Percentiles rank a stretch among this genome's conserved stretches.
Conservation (phyloP, 2,113 vertebrate genomes). For the Microtus ochrogaster region DNA sequence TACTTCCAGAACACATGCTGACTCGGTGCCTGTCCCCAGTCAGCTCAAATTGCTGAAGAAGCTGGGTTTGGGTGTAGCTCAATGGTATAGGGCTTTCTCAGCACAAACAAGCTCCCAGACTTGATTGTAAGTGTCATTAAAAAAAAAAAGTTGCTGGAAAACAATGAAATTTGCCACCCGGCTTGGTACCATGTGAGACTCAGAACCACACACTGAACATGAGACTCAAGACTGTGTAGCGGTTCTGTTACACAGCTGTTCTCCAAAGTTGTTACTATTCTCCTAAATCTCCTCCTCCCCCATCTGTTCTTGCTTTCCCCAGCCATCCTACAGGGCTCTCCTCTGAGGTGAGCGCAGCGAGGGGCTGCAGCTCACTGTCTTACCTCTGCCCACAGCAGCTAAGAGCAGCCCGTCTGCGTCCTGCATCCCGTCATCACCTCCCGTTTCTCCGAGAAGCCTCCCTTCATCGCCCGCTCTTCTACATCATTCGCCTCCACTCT, state of each 20-base stretch:
- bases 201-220: neutral
- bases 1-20: neutral
- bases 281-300: neutral
- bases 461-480: neutral
- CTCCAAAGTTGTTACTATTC: neutral
- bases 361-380: neutral
- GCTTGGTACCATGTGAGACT: constrained; percentile 24
- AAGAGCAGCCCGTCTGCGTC: neutral
- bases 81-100: neutral
- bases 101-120: neutral
- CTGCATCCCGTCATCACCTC: neutral
- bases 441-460: neutral
- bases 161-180: neutral
- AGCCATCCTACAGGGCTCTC: neutral
- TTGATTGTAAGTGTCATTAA: neutral
- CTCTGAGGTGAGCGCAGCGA: neutral
- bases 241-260: neutral
- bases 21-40: neutral
- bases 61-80: neutral
- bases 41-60: constrained; percentile 22
- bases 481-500: constrained; percentile 1
- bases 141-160: neutral
- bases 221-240: neutral
- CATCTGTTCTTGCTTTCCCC: neutral
- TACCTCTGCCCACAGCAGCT: neutral